phyloP scores from a whole-genome alignment of 2,888 invertebrate genomes.

The Perithous albicinctus region DNA sequence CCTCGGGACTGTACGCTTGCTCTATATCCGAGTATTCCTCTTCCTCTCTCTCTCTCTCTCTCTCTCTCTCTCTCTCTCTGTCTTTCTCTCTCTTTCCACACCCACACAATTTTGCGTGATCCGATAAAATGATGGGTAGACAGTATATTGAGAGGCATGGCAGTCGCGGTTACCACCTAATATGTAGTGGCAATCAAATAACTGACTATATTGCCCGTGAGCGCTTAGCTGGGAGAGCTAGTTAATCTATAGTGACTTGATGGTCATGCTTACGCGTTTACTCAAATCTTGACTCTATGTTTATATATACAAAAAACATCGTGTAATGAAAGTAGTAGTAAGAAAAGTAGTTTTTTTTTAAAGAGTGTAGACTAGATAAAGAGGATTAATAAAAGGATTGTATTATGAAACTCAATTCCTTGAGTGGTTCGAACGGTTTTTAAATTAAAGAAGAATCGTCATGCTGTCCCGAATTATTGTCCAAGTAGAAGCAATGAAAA shows the following conservation, averaged over 20 bases:
- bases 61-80: not conserved
- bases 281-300: not conserved
- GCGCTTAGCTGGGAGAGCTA: not conserved
- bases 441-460: too few relatives aligned
- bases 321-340: too few relatives aligned
- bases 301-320: too few relatives aligned
- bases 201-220: conserved; percentile 26
- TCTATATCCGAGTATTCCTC: conserved; percentile 57
- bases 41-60: not conserved
- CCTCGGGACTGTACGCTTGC: conserved; percentile 27
- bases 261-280: not conserved
- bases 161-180: conserved; percentile 17
- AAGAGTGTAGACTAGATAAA: too few relatives aligned
- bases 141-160: conserved; percentile 21
- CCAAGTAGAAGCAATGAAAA: too few relatives aligned
- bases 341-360: too few relatives aligned
- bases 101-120: conserved; percentile 71
- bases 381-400: too few relatives aligned
- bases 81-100: conserved; percentile 22
- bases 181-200: conserved; percentile 57
- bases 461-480: too few relatives aligned
- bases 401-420: too few relatives aligned
- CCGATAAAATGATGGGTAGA: conserved; percentile 70
- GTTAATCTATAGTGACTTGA: conserved; percentile 12
- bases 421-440: too few relatives aligned